A percentile compares a stretch with the other conserved stretches of the same genome.
phyloP scores from a whole-genome alignment of 1,140 invertebrate genomes.

The Ericerus pela region DNA sequence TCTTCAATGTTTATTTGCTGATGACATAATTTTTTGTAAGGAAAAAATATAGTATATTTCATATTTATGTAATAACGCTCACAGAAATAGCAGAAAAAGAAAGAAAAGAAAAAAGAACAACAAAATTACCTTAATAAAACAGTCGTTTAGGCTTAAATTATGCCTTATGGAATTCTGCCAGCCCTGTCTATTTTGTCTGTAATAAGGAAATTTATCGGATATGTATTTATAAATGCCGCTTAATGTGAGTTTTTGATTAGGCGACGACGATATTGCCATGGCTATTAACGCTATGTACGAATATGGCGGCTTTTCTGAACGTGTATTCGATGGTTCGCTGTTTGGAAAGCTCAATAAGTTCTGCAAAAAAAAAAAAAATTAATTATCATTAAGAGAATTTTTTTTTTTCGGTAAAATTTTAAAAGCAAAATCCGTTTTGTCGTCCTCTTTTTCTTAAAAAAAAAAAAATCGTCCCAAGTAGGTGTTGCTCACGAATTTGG shows the following conservation, averaged over 20 bases:
- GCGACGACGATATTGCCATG: slow-evolving; percentile 91
- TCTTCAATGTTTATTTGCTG: too few relatives aligned
- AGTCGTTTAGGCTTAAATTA: slow-evolving; percentile 95
- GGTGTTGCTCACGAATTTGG: too few relatives aligned
- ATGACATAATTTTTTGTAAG: too few relatives aligned
- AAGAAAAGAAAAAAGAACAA: not conserved
- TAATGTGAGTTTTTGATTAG: slow-evolving; percentile 85
- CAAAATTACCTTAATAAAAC: slow-evolving; percentile 80
- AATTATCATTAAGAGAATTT: too few relatives aligned
- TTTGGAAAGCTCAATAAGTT: slow-evolving; percentile 20
- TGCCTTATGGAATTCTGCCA: slow-evolving; percentile 94
- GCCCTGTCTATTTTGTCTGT: slow-evolving; percentile 90
- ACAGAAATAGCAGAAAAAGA: too few relatives aligned
- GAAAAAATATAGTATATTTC: too few relatives aligned
- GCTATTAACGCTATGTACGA: slow-evolving; percentile 96
- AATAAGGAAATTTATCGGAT: slow-evolving; percentile 95
- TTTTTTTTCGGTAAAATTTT: too few relatives aligned
- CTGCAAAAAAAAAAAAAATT: not conserved
- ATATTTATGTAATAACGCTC: too few relatives aligned
- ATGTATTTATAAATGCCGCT: slow-evolving; percentile 95
- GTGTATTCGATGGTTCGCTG: slow-evolving; percentile 18
- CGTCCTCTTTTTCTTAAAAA: too few relatives aligned
- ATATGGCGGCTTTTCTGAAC: slow-evolving; percentile 86
- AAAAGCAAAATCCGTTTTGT: too few relatives aligned
- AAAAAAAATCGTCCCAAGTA: too few relatives aligned